Conservation (phyloP, 2,797 vertebrate species). For the Leucoraja ocellata region DNA sequence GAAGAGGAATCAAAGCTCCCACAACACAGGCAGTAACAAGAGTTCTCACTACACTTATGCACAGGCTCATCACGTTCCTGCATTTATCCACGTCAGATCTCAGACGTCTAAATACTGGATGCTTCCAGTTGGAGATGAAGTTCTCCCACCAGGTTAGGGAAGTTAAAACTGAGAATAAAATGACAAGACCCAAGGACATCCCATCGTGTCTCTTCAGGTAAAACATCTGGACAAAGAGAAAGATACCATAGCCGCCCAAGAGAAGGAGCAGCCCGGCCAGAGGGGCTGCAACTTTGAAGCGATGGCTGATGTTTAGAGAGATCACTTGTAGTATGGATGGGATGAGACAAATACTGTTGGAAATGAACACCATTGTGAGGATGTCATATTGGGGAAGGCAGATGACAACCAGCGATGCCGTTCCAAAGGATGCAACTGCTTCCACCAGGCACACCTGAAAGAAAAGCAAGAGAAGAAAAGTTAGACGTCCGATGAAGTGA, state of each 20-base stretch:
- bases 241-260: background rate
- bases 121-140: background rate
- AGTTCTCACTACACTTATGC: background rate
- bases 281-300: background rate
- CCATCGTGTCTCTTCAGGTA: background rate
- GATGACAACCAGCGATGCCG: background rate
- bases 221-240: background rate
- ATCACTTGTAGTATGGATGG: background rate
- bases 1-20: background rate
- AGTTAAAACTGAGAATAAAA: background rate
- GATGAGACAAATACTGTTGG: background rate
- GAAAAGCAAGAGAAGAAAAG: background rate
- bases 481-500: background rate
- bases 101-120: background rate
- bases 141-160: constrained; percentile 6
- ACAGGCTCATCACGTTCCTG: background rate
- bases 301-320: background rate
- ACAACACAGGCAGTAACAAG: background rate
- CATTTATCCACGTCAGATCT: background rate
- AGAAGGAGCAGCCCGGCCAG: background rate
- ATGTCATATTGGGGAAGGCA: background rate
- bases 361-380: background rate
- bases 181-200: background rate
- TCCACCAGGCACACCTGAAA: background rate
- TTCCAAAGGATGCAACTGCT: background rate